These are phyloP conservation scores for Cephus runcator DNA, from an alignment of 2,888 invertebrate species.

Conservation along the genomic window DNA sequence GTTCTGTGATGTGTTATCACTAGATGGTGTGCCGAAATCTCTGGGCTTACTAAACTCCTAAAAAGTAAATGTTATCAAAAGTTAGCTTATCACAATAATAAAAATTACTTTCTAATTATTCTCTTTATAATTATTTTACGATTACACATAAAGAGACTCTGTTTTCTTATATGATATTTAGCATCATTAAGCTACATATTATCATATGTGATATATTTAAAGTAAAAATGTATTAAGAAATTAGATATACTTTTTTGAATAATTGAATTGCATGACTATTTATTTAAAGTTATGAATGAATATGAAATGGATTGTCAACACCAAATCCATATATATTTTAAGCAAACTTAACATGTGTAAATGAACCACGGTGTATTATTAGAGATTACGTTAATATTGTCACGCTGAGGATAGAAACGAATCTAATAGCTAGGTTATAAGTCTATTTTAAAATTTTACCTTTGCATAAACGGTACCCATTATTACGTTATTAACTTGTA, in stretches of 20 bases:
- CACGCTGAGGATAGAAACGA: slow-evolving; percentile 4
- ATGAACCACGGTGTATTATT: slow-evolving; percentile 30
- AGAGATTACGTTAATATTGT: slow-evolving; percentile 32
- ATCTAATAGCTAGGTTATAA: slow-evolving; percentile 32
- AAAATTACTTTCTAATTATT: background rate
- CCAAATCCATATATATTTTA: slow-evolving; percentile 5
- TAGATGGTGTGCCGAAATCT: slow-evolving; percentile 27
- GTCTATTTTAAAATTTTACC: slow-evolving; percentile 52
- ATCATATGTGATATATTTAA: background rate
- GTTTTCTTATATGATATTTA: background rate
- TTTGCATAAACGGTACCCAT: slow-evolving; percentile 68
- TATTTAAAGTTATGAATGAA: slow-evolving; percentile 20
- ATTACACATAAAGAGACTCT: background rate
- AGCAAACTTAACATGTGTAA: slow-evolving; percentile 7
- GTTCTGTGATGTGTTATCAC: slow-evolving; percentile 12
- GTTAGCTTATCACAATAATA: background rate
- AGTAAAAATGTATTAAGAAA: slow-evolving; percentile 10
- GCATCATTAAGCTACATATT: background rate
- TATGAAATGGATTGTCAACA: slow-evolving; percentile 9
- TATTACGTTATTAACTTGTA: slow-evolving; percentile 21
- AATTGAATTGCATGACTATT: background rate
- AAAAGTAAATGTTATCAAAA: background rate
- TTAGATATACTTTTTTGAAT: slow-evolving; percentile 4
- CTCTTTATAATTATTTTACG: background rate
- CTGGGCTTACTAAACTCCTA: slow-evolving; percentile 40